These are phyloP conservation scores for Cotesia typhae DNA, from an alignment of 1,140 invertebrate genomes.

Conservation along the genomic window DNA sequence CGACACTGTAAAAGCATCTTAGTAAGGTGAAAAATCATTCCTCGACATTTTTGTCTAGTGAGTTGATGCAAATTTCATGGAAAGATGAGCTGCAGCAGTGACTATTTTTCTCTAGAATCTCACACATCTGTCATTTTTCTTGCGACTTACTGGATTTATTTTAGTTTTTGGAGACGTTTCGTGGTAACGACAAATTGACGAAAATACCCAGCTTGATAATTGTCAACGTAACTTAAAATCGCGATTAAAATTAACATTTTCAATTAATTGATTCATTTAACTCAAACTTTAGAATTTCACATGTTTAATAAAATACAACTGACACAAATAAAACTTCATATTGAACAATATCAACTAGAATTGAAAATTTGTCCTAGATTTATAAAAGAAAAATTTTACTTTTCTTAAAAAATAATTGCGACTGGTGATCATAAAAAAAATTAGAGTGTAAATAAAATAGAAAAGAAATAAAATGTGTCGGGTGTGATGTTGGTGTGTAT, in stretches of 20 bases:
- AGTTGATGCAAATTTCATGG: constrained; percentile 30
- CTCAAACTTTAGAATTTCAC: too few relatives aligned
- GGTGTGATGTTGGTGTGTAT: too few relatives aligned
- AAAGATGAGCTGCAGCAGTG: constrained; percentile 12
- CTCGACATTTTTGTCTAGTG: constrained; percentile 16
- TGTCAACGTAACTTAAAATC: not conserved
- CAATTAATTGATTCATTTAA: not conserved
- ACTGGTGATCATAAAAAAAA: too few relatives aligned
- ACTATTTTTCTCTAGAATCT: constrained; percentile 25
- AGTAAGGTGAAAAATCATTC: constrained; percentile 24
- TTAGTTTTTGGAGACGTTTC: not conserved
- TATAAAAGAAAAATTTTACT: too few relatives aligned
- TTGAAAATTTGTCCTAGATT: too few relatives aligned
- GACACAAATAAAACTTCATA: too few relatives aligned
- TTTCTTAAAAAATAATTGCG: too few relatives aligned
- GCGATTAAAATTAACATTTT: not conserved
- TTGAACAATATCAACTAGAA: too few relatives aligned
- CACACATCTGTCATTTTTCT: constrained; percentile 17
- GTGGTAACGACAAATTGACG: not conserved
- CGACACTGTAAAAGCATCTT: constrained; percentile 20
- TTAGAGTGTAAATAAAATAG: too few relatives aligned
- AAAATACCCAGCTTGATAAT: not conserved
- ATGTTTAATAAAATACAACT: too few relatives aligned
- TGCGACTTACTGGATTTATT: constrained; percentile 11
- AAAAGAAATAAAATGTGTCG: too few relatives aligned